Base-by-base conservation (phyloP, 2,888 invertebrate species). In the Phalera bucephala region DNA sequence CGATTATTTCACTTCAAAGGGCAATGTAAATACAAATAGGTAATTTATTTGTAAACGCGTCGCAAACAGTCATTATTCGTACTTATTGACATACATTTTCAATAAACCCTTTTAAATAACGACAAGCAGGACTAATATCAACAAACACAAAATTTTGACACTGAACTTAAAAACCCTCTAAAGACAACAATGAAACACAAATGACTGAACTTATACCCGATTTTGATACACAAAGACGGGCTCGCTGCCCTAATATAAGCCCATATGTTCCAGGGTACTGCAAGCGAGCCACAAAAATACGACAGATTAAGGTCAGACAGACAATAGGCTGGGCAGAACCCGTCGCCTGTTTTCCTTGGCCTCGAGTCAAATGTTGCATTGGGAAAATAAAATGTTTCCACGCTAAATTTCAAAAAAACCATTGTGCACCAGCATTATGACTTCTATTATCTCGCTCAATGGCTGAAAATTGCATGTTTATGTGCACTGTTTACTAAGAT, bases 221-320 rank as follows among this genome's bases (percentile, higher is more conserved):
- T n/a, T n/a, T n/a, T n/a, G n/a, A 10, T n/a, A 7, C n/a, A 1
- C 14, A 1, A 8, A 2, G 8, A 13, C 23, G 12, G 12, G 1
- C 11, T 1, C 14, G 26, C 22, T 1, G 31, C 4, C 25, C 20
- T 2, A 15, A 1, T 15, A 14, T 9, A 10, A 25, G 7, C 8
- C 34, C 50, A 61, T 75, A 48, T 67, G 41, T 66, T 45, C 36
- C 20, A 50, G 40, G 21, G 33, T 8, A 38, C 58, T 70, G 69
- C 67, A 74, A 72, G 64, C 64, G 61, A 68, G 63, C 66, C 63
- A 60, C 64, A 25, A 72, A 75, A 79, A 76, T 79, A 66, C 62
- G 59, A 54, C 61, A 47, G 69, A 80, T 80, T 78, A 80, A 78
- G 78, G 80, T 77, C 78, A 75, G 52, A 65, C 48, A 67, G 64